Evolutionary conservation across 2,113 vertebrate species (phyloP), one percentile per base, ranked within the genome.

Genomic region (Benitochromis conjunctus): DNA sequence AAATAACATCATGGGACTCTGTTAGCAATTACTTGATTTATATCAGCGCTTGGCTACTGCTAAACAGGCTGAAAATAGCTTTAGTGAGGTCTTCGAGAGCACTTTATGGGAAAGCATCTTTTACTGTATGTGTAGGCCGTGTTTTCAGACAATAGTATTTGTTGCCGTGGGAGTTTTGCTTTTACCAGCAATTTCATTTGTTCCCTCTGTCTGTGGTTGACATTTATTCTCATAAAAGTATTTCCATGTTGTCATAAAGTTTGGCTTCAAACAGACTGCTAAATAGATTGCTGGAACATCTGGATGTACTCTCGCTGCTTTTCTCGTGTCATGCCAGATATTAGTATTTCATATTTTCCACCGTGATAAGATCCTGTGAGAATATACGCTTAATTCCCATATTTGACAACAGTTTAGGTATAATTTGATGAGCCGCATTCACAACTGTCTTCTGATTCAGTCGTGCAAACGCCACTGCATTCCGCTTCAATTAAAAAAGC

Each of bases 11-110:
- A 74, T 9, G 6, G 41, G 14, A 82, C 71, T 87, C 80, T 88
- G 85, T 86, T 88, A 55, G 81, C 80, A 93, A 90, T 89, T 84
- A 90, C 69, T 58, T 86, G 84, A 93, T 90, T 85, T 66, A 86
- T 79, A 86, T 89, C 74, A 82, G 71, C 11, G 36, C 21, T 54
- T 57, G 77, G 71, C 19, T 55, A 78, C 82, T 64, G 81, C 87
- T 62, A 83, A 85, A 85, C 24, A 11, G 26, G 64, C 82, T 80
- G 43, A 66, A 90, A 87, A 87, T 82, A 82, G 58, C 55, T 81
- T 54, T 26, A 58, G 56, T 79, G 51, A 56, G 77, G 71, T 53
- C 46, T 76, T 76, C 53, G 46, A 76, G 26, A 76, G 46, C 79
- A 54, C 24, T 92, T 80, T 77, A 81, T 83, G 26, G 58, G 83